Evolutionary conservation across 2,797 vertebrate species (phyloP), one percentile per base, ranked within the genome.

Genomic region (Gadopsis bispinosus): DNA sequence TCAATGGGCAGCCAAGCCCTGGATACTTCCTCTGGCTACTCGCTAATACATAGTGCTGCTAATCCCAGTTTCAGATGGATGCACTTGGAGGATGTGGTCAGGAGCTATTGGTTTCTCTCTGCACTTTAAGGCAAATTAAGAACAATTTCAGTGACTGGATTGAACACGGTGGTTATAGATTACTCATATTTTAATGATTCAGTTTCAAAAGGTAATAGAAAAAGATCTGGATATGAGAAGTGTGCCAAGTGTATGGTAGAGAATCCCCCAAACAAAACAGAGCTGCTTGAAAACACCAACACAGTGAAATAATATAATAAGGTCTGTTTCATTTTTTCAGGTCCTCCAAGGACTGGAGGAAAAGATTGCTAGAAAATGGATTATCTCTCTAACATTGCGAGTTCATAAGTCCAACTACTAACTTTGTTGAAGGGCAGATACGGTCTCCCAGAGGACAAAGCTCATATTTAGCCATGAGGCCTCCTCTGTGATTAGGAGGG

Each of bases 371-470:
- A 77, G 91, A 95, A 95, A 94, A 95, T 90, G 90, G 93, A 95
- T 94, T 95, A 95, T 94, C 93, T 92, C 88, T 91, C 85, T 88
- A 93, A 93, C 91, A 87, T 88, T 92, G 91, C 79, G 70, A 95
- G 94, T 94, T 95, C 94, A 93, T 91, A 93, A 94, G 93, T 95
- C 94, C 93, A 94, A 94, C 92, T 90, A 83, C 87, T 93, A 94
- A 95, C 94, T 95, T 95, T 94, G 93, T 95, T 95, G 93, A 95
- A 95, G 94, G 94, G 94, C 93, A 94, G 94, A 95, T 94, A 94
- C 37, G 86, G 87, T 70, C 81, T 93, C 94, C 91, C 93, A 12
- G 51, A 87, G 91, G 94, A 93, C 84, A 63, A 29, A 85, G 91
- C 92, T 95, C 93, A 93, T 92, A 94, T 95, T 94, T 94, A 94